Evolutionary conservation across 2,113 vertebrate genomes (phyloP), one percentile per base, ranked within the genome.

Genomic region (Halichoeres trimaculatus): DNA sequence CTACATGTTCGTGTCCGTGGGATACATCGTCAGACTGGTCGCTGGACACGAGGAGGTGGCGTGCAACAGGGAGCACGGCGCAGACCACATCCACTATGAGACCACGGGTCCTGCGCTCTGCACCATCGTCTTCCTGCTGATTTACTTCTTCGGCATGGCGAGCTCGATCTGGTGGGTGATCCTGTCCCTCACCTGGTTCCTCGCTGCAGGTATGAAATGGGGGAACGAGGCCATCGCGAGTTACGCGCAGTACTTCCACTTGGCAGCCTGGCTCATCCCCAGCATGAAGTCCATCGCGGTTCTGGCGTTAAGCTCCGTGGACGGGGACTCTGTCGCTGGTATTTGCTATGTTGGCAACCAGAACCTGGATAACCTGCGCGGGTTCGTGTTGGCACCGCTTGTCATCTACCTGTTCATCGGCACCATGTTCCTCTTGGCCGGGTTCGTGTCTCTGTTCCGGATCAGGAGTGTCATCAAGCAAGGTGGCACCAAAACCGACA

Each of bases 261-360:
- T 99, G 87, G 97, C 96, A 0, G 97, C 97, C 22, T 99, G 97
- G 97, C 93, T 98, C 38, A 93, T 99, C 72, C 97, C 97, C 80
- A 98, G 96, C 24, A 93, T 97, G 72, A 97, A 98, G 85, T 96
- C 96, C 64, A 96, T 97, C 0, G 95, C 96, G 0, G 97, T 96
- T 59, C 67, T 99, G 79, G 97, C 97, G 0, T 93, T 98, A 52
- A 97, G 97, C 64, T 97, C 97, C 0, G 97, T 99, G 83, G 97
- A 99, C 38, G 97, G 97, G 0, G 97, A 98, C 91, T 95, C 97
- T 0, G 96, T 98, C 75, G 95, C 96, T 0, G 97, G 97, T 51
- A 96, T 99, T 69, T 99, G 97, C 89, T 99, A 96, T 10, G 97
- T 98, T 68, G 97, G 97, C 30, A 98, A 98, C 91, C 97, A 97